phyloP scores from a whole-genome alignment of 2,888 invertebrate genomes.

The Strigamia crassipes region DNA sequence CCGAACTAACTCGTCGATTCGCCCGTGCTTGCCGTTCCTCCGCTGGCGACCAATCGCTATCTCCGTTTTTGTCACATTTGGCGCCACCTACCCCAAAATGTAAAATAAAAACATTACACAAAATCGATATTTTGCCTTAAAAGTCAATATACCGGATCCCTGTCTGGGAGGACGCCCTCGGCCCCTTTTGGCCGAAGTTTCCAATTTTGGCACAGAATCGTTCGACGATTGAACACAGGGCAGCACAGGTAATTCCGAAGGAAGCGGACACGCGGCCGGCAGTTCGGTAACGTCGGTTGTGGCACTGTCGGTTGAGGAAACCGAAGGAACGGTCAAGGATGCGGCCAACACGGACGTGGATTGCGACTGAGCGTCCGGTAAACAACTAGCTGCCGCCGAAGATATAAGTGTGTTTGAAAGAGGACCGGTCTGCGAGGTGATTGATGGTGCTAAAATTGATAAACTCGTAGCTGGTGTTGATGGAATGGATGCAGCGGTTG shows the following conservation, averaged over 20 bases:
- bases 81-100: not conserved
- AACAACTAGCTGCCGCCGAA: not conserved
- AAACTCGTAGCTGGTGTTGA: constrained; percentile 7
- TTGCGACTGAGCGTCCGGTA: not conserved
- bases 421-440: not conserved
- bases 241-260: not conserved
- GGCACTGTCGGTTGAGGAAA: not conserved
- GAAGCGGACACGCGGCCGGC: constrained; percentile 1
- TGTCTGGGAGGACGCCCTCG: constrained; percentile 38
- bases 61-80: constrained; percentile 45
- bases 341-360: constrained; percentile 13
- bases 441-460: not conserved
- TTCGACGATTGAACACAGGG: constrained; percentile 22
- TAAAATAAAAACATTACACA: not conserved
- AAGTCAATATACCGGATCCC: not conserved
- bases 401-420: constrained; percentile 7
- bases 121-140: not conserved
- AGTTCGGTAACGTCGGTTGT: not conserved
- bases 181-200: constrained; percentile 14
- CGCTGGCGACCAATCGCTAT: constrained; percentile 43
- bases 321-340: not conserved
- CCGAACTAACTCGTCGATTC: constrained; percentile 6
- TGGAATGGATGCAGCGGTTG: not conserved
- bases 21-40: constrained; percentile 31
- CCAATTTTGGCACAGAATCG: constrained; percentile 39